Base-by-base conservation (phyloP, 2,888 invertebrate species). In the Lasioglossum pauxillum region DNA sequence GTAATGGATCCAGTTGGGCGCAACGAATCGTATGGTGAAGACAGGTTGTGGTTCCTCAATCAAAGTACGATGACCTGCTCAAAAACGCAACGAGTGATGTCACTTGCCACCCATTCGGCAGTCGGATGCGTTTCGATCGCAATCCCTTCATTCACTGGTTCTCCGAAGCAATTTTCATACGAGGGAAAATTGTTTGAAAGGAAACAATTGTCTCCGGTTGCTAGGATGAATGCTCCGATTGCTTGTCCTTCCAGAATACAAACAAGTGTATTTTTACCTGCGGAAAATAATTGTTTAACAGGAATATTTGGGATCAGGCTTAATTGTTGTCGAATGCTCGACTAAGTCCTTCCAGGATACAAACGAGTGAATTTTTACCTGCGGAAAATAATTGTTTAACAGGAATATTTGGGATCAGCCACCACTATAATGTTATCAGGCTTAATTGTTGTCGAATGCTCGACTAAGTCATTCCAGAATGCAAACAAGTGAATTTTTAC, bases 71-170 rank as follows among this genome's bases (percentile, higher is more conserved):
- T 46, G 73, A 82, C 76, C 83, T 49, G 67, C 23, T 41, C 73
- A 35, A 74, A 82, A 83, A 82, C 67, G 67, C 78, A 41, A 72
- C 81, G 38, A 82, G n/a, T 46, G 64, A 73, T 27, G 82, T 64
- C 75, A 67, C 76, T 82, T 74, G 83, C 35, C 76, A 57, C 38
- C 60, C 14, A 4, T 10, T 57, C 46, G 19, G 27, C 1, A 27
- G 16, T n/a, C 57, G 57, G 57, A 12, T n/a, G 16, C 64, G 16
- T 31, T 64, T 7, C 64, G 2, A 7, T 16, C 31, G 16, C 64
- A n/a, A 57, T 57, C 57, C 12, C 57, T 57, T n/a, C 1, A 5
- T n/a, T 57, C 12, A 10, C 12, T n/a, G n/a, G 57, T 12, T 57
- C 12, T n/a, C 12, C n/a, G n/a, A 57, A n/a, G 10, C 12, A n/a